A percentile compares a stretch with the other conserved stretches of the same genome.
These are phyloP conservation scores for Zeugodacus cucurbitae DNA, from an alignment of 1,140 invertebrate species.

Conservation along the genomic window DNA sequence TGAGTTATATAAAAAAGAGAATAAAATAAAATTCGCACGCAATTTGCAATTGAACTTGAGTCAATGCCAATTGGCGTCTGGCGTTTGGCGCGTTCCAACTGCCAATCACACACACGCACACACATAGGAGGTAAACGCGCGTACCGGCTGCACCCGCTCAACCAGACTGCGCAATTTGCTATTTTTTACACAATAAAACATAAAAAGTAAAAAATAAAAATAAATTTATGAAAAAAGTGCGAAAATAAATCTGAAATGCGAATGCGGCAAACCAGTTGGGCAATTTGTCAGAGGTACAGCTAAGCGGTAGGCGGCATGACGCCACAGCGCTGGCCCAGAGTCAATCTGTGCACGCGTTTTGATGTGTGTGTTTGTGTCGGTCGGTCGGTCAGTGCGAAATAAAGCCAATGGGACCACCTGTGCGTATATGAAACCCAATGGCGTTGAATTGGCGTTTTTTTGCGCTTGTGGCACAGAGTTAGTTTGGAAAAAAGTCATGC, in stretches of 20 bases:
- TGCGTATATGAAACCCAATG: slow-evolving; percentile 13
- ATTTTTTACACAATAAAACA: slow-evolving; percentile 16
- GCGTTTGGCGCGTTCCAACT: background rate
- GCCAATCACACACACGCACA: background rate
- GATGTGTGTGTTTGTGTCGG: background rate
- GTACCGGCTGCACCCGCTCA: background rate
- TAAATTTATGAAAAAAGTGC: slow-evolving; percentile 24
- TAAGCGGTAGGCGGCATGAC: background rate
- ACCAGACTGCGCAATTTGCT: background rate
- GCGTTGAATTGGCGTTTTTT: background rate
- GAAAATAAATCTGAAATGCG: background rate
- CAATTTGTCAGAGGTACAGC: slow-evolving; percentile 34
- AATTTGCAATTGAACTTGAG: slow-evolving; percentile 37
- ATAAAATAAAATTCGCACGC: background rate
- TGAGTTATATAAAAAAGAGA: background rate
- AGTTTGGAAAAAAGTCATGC: background rate
- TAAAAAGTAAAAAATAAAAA: too few species aligned
- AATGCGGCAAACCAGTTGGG: slow-evolving; percentile 4
- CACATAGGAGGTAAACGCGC: background rate
- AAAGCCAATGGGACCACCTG: slow-evolving; percentile 4
- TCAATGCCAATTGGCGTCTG: slow-evolving; percentile 31
- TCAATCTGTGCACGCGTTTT: background rate
- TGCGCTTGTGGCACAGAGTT: background rate
- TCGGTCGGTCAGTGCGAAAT: background rate
- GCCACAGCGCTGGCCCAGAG: background rate